These are phyloP conservation scores for Microctonus aethiopoides DNA, from an alignment of 2,888 invertebrate genomes.

Conservation along the genomic window DNA sequence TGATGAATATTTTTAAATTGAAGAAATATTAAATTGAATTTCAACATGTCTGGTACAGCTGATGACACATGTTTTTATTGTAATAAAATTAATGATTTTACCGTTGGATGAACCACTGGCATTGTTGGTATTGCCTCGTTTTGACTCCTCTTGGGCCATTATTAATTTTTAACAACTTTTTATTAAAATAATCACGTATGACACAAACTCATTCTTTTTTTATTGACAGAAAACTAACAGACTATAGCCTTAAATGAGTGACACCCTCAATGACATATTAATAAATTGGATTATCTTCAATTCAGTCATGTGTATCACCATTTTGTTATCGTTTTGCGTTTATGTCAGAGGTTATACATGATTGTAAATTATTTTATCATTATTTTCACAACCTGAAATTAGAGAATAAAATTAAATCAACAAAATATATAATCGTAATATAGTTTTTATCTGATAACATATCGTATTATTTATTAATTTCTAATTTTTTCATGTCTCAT, in stretches of 20 bases:
- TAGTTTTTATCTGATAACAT: neutral
- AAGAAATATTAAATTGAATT: neutral
- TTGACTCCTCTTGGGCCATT: conserved; percentile 18
- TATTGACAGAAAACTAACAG: neutral
- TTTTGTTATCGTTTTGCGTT: conserved; percentile 38
- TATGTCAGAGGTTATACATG: conserved; percentile 48
- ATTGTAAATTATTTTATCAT: conserved; percentile 32
- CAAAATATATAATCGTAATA: neutral
- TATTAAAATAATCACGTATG: conserved; percentile 1
- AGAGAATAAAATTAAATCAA: neutral
- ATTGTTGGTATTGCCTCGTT: neutral
- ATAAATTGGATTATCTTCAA: conserved; percentile 42
- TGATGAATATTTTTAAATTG: neutral
- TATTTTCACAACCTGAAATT: neutral
- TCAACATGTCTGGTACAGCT: neutral
- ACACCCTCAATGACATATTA: conserved; percentile 31
- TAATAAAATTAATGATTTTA: conserved; percentile 1
- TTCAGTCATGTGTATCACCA: conserved; percentile 37
- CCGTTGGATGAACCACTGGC: conserved; percentile 7
- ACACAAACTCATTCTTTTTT: conserved; percentile 29
- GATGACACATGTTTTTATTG: conserved; percentile 18
- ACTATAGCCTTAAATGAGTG: conserved; percentile 20
- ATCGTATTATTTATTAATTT: neutral
- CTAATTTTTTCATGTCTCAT: neutral
- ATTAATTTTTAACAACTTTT: neutral